A percentile compares a stretch with the other conserved stretches of the same genome.
These are phyloP conservation scores for Epinephelus moara DNA, from an alignment of 2,113 vertebrate genomes.

Conservation along the genomic window DNA sequence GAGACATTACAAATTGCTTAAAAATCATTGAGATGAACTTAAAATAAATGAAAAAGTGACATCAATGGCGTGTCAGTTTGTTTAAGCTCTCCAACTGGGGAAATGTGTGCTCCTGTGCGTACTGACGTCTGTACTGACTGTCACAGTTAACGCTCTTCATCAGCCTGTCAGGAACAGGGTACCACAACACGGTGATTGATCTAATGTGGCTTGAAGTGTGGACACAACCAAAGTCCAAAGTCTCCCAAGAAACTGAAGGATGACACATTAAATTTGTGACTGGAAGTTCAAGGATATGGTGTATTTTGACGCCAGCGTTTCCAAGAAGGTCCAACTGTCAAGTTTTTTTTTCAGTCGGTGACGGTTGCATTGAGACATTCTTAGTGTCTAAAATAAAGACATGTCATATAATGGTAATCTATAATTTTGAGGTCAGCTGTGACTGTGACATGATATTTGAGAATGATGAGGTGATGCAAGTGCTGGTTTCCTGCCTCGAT, in stretches of 20 bases:
- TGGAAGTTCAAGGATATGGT: conserved; percentile 13
- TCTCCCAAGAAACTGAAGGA: conserved; percentile 42
- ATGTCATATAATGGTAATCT: conserved; percentile 30
- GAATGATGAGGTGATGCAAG: conserved; percentile 24
- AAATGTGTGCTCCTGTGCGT: conserved; percentile 6
- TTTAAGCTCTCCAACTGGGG: conserved; percentile 31
- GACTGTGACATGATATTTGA: conserved; percentile 55
- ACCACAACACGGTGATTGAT: conserved; percentile 52
- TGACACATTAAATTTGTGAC: conserved; percentile 41
- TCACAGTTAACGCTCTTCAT: conserved; percentile 45
- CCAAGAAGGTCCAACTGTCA: background rate
- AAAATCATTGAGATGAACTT: conserved; percentile 79
- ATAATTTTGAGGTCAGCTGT: conserved; percentile 51
- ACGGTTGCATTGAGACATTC: conserved; percentile 1
- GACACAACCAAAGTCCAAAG: conserved; percentile 52
- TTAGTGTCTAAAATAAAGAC: background rate
- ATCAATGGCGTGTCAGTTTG: conserved; percentile 63
- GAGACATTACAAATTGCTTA: conserved; percentile 76
- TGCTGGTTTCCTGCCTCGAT: background rate
- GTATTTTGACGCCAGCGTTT: conserved; percentile 30
- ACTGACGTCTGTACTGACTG: conserved; percentile 20
- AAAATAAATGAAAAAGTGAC: conserved; percentile 81
- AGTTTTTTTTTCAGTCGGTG: conserved; percentile 4
- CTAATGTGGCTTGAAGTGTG: conserved; percentile 58
- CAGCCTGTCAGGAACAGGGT: conserved; percentile 44